phyloP scores from a whole-genome alignment of 1,140 invertebrate species.

The Macrotrachela quadricornifera region DNA sequence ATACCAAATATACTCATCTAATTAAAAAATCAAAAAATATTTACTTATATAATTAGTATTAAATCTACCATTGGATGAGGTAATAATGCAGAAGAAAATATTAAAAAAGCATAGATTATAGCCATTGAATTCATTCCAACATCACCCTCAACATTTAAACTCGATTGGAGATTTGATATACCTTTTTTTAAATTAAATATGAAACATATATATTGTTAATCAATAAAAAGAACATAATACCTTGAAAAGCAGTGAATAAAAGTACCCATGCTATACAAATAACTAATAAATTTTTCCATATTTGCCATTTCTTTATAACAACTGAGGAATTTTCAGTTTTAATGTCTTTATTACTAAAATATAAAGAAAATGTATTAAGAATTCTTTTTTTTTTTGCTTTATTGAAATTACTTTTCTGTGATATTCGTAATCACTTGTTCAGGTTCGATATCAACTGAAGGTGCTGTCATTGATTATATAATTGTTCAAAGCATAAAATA shows the following conservation, averaged over 20 bases:
- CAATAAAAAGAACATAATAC: not conserved
- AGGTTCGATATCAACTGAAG: no score
- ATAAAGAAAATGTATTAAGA: no score
- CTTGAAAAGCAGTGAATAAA: slow-evolving; percentile 7
- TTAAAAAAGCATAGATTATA: slow-evolving; percentile 62
- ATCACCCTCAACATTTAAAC: slow-evolving; percentile 3
- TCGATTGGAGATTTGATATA: slow-evolving; percentile 5
- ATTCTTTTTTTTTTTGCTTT: no score
- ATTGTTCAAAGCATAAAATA: no score
- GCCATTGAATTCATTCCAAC: slow-evolving; percentile 36
- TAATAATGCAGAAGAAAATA: slow-evolving; percentile 73
- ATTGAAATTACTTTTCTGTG: no score
- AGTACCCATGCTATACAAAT: slow-evolving; percentile 4
- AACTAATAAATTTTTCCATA: slow-evolving; percentile 4
- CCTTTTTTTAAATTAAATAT: not conserved
- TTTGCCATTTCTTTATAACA: not conserved
- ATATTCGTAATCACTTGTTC: no score
- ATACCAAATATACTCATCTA: slow-evolving; percentile 61
- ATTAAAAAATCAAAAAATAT: no score
- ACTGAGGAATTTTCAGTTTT: no score
- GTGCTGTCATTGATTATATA: no score
- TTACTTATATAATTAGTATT: no score
- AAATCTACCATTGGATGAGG: slow-evolving; percentile 37
- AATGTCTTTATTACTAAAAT: no score
- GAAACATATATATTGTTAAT: not conserved